Evolutionary conservation across 2,888 invertebrate species (phyloP), one percentile per base, ranked within the genome.

Genomic region (Neoascia interrupta): DNA sequence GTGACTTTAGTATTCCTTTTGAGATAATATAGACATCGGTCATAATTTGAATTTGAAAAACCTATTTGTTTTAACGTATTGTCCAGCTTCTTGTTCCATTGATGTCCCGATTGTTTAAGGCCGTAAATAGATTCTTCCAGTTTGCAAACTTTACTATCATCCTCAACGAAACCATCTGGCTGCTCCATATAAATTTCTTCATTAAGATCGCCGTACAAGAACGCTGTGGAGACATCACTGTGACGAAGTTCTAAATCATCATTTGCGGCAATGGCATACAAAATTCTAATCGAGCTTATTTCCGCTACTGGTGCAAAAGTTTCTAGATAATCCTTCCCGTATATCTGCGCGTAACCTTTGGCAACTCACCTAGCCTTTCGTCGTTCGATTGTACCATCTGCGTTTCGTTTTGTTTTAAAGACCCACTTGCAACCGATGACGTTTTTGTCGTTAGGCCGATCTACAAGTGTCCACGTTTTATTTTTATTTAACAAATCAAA

Each of bases 191-290:
- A 31, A n/a, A 31, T 31, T n/a, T 31, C 31, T 31, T 31, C 31
- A 31, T 31, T 31, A 8, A 31, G n/a, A 31, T 31, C 31, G 8
- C 31, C 54, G 15, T 54, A 31, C 31, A 31, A n/a, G n/a, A 31
- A 31, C n/a, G 31, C 31, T 31, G 31, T 31, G 8, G 49, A 63
- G n/a, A 72, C 64, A 36, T 81, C 81, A 6, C 73, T 28, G 23
- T 81, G 75, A 8, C 13, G n/a, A 36, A 79, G 47, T 15, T 43
- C 23, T 26, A 79, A 41, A 21, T 73, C 58, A 47, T 61, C 23
- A 1, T 31, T n/a, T 31, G 31, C n/a, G 8, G 31, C 31, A 6
- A 31, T 31, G 8, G 31, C 31, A 31, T 31, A 5, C 31, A 31
- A 31, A 31, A 31, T 8, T 6, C 31, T 8, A n/a, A 31, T 31